Base-by-base conservation (phyloP, 2,113 vertebrate species). In the Cavia aperea region DNA sequence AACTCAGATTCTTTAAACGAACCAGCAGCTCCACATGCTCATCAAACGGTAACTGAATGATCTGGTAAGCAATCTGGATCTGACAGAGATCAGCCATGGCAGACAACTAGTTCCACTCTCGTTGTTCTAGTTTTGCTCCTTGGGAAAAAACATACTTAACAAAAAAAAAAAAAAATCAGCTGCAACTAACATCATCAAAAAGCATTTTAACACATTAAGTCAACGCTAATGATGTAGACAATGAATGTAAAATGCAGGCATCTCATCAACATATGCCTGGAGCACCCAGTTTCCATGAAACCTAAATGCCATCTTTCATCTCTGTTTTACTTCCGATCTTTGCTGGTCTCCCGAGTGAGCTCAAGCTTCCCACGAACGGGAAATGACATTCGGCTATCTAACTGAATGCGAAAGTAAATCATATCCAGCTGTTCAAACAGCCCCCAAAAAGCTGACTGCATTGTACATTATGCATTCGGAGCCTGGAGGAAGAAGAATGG, bases 281-380 rank as follows among this genome's bases (percentile, higher is more conserved):
- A 78, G 26, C 18, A 43, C 72, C 39, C 49, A n/a, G 70, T 86
- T 73, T 75, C 88, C 72, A 9, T 6, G 75, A 56, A 68, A 72
- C 54, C 23, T 58, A n/a, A 73, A 78, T 49, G 65, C 77, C 5
- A 23, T 43, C 43, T 65, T 84, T 78, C 73, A 31, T 66, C 83
- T 75, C 49, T 65, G 11, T 89, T 63, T 88, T 85, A 84, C 70
- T 49, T 11, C 49, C n/a, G 3, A 39, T 65, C 36, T 78, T n/a
- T 46, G 21, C 63, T 24, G 15, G 11, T 70, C 56, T 88, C 92
- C 93, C 91, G 78, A 63, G 51, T 66, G 49, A 96, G 90, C 86
- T 96, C 73, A 77, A 19, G 31, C 94, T 95, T 96, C 92, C 95
- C 95, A 89, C 88, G 94, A 91, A 49, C 95, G 39, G 73, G 81